Conservation (phyloP, 2,797 vertebrate genomes). For the Diplodus puntazzo region DNA sequence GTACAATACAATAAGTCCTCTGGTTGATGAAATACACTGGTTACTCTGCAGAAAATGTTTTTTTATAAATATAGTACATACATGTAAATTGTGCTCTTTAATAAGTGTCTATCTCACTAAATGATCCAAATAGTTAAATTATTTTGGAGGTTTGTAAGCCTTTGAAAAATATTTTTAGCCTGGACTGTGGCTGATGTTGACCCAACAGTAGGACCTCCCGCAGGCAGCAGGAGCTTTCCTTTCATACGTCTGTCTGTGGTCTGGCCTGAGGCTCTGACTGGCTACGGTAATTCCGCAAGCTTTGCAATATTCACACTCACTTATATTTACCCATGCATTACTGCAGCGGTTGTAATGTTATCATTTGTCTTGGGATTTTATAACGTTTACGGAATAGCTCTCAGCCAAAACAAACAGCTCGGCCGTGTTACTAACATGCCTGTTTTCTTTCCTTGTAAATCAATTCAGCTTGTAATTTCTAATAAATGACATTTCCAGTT, state of each 20-base stretch:
- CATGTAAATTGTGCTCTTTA: conserved; percentile 30
- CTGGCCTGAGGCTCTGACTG: conserved; percentile 33
- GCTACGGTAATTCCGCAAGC: conserved; percentile 52
- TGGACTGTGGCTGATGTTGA: conserved; percentile 24
- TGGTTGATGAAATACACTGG: neutral
- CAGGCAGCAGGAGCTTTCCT: conserved; percentile 43
- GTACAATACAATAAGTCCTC: conserved; percentile 13
- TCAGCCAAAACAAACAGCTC: conserved; percentile 67
- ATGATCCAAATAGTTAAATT: conserved; percentile 27
- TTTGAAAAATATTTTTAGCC: conserved; percentile 6
- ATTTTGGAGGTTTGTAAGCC: conserved; percentile 19
- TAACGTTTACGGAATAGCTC: conserved; percentile 65
- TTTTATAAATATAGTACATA: neutral
- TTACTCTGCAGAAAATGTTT: neutral
- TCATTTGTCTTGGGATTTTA: conserved; percentile 71
- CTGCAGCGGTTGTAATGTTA: conserved; percentile 68
- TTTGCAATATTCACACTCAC: conserved; percentile 61
- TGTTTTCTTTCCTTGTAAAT: conserved; percentile 75
- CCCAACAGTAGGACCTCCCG: conserved; percentile 47
- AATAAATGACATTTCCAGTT: conserved; percentile 78
- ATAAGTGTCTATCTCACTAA: conserved; percentile 34
- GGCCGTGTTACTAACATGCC: conserved; percentile 61
- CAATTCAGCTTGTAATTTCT: conserved; percentile 70
- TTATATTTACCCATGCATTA: conserved; percentile 58
- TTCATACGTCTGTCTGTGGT: conserved; percentile 51